These are phyloP conservation scores for Drosophila colorata DNA, from an alignment of 2,888 invertebrate species.

Conservation along the genomic window DNA sequence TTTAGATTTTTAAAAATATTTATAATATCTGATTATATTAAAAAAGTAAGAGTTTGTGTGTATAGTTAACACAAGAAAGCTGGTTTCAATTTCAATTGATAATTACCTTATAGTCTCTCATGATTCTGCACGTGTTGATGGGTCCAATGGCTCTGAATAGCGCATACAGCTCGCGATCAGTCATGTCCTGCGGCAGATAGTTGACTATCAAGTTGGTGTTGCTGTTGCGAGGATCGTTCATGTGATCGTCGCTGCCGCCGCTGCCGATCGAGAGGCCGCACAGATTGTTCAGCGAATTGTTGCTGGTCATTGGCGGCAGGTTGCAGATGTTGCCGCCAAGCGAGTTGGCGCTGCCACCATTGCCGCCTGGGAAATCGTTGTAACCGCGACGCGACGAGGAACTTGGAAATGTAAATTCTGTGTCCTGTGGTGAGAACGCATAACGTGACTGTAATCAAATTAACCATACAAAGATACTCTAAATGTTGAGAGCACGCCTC, in stretches of 20 bases:
- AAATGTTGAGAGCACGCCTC: slow-evolving; percentile 78
- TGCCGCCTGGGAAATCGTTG: slow-evolving; percentile 83
- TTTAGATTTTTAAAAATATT: too few species aligned
- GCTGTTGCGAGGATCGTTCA: slow-evolving; percentile 65
- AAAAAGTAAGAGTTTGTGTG: too few species aligned
- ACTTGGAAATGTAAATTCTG: slow-evolving; percentile 85
- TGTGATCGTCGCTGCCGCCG: slow-evolving; percentile 75
- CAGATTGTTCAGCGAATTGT: slow-evolving; percentile 73
- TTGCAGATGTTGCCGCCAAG: slow-evolving; percentile 70
- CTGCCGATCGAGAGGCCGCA: slow-evolving; percentile 75
- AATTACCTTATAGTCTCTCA: slow-evolving; percentile 93
- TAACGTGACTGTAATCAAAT: slow-evolving; percentile 86
- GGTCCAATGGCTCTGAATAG: slow-evolving; percentile 96
- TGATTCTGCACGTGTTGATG: slow-evolving; percentile 95
- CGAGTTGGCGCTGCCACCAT: slow-evolving; percentile 71
- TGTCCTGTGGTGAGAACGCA: slow-evolving; percentile 86
- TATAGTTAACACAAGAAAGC: too few species aligned
- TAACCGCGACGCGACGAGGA: slow-evolving; percentile 84
- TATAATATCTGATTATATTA: too few species aligned
- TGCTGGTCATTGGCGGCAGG: slow-evolving; percentile 79
- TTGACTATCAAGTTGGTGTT: slow-evolving; percentile 96
- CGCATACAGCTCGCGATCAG: slow-evolving; percentile 94
- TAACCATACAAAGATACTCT: slow-evolving; percentile 78
- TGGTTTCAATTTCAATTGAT: too few species aligned
- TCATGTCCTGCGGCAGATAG: slow-evolving; percentile 97